Base-by-base conservation (phyloP, 2,797 vertebrate species). In the Petrocephalus sullivani region DNA sequence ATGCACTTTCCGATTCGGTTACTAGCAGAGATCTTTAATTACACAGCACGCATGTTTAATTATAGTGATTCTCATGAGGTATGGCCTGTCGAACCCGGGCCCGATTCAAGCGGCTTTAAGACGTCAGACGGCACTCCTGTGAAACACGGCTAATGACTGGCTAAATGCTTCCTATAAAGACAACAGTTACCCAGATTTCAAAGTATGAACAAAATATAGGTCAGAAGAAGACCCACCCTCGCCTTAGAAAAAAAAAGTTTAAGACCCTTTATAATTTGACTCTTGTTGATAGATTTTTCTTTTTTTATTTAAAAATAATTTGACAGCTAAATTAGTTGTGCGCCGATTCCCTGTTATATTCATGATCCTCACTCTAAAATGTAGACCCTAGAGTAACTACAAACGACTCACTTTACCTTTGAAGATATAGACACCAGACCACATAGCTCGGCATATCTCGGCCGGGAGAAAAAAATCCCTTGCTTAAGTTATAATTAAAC, bases 401-500 rank as follows among this genome's bases (percentile, higher is more conserved):
- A 46, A 46, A 37, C 37, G 33, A 33, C 23, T 46, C 5, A 75
- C 19, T 78, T 78, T 46, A 78, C 41, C 41, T 78, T n/a, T 78
- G 71, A 78, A 78, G 37, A 78, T 3, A 46, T 7, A 78, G 46
- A 6, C 28, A 71, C 28, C 14, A 46, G 71, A 16, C 41, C 33
- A 8, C 54, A 12, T 56, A 12, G 54, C 9, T 16, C 54, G 2
- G 8, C 33, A 78, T 71, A 71, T 67, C 28, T 67, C 60, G 16
- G 19, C 1, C 12, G 28, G 4, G 4, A 53, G 21, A 56, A 51
- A 82, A 51, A 85, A 57, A 85, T 16, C 83, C 83, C 54, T 58
- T 57, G 28, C 84, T 85, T 60, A 60, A 57, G 23, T 28, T 60
- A 37, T 86, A 56, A 86, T 86, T 57, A 86, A 86, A 86, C 54